A percentile compares a stretch with the other conserved stretches of the same genome.
phyloP scores from a whole-genome alignment of 1,140 invertebrate species.

The Eulimnadia texana region DNA sequence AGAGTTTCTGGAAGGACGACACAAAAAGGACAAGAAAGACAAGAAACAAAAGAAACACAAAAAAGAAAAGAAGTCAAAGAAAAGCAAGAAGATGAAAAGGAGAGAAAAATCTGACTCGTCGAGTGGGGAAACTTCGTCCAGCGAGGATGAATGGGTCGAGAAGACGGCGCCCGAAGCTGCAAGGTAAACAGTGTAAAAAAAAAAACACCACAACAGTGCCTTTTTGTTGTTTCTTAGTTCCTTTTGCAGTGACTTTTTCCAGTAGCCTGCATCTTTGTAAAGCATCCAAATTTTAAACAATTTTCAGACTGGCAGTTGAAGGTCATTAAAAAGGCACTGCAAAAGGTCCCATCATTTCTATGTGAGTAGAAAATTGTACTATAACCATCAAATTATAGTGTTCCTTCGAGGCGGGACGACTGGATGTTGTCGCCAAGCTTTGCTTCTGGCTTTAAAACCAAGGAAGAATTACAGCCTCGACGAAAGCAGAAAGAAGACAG shows the following conservation, averaged over 20 bases:
- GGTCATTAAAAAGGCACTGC: too few species aligned
- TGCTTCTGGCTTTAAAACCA: conserved; percentile 29
- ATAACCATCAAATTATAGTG: conserved; percentile 13
- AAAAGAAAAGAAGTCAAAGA: conserved; percentile 24
- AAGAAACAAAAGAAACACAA: conserved; percentile 25
- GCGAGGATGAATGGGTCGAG: conserved; percentile 39
- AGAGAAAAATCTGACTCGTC: conserved; percentile 9
- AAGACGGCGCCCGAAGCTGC: conserved; percentile 24
- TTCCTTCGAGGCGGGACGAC: conserved; percentile 20
- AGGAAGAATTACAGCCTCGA: not conserved
- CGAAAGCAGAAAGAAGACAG: conserved; percentile 33
- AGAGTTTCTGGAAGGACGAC: not conserved
- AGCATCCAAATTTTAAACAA: too few species aligned
- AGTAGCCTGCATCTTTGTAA: too few species aligned
- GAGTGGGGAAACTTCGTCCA: conserved; percentile 10
- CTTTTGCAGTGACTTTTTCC: too few species aligned
- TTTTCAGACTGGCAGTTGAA: too few species aligned
- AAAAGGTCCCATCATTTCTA: too few species aligned
- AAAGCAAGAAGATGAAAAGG: conserved; percentile 18
- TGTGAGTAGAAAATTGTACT: too few species aligned
- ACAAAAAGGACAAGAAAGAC: conserved; percentile 11
- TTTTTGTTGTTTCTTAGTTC: too few species aligned
- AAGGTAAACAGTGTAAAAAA: not conserved
- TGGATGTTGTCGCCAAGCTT: conserved; percentile 40
- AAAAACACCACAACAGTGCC: conserved; percentile 15